phyloP scores from a whole-genome alignment of 2,113 vertebrate genomes.

The Tringa solitaria region DNA sequence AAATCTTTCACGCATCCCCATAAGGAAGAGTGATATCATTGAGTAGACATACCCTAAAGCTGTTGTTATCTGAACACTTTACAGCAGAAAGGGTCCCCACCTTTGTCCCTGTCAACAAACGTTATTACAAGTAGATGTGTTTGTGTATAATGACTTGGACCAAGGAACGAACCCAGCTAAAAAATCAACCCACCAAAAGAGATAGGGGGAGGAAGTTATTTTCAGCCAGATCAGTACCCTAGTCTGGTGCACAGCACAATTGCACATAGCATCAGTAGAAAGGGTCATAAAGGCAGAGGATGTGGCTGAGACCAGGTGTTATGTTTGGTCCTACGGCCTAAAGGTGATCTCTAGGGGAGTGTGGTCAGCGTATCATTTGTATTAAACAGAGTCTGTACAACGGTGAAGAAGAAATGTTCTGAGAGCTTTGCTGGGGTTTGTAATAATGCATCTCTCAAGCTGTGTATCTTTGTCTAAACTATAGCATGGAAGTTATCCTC shows the following conservation, averaged over 20 bases:
- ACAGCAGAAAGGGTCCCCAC: too few relatives aligned
- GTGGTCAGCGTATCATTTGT: neutral
- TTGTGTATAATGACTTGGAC: neutral
- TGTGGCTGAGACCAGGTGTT: neutral
- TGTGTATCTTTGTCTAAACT: accelerated
- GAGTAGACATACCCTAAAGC: neutral
- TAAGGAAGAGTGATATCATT: neutral
- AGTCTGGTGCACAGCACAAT: neutral
- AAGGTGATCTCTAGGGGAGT: neutral
- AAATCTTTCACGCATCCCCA: accelerated
- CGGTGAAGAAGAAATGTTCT: neutral
- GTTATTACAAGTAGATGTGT: neutral
- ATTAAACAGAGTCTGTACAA: neutral
- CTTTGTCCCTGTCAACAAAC: neutral
- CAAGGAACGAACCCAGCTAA: neutral
- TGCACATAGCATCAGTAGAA: too few relatives aligned
- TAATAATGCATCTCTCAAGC: neutral
- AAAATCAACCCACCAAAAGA: neutral
- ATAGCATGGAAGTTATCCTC: neutral
- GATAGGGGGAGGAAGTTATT: too few relatives aligned
- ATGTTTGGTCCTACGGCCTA: neutral
- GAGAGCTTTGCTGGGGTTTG: neutral
- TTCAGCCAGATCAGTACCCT: neutral
- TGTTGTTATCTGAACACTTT: neutral
- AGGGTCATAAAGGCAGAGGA: neutral